These are phyloP conservation scores for Kryphioiulus occultus DNA, from an alignment of 2,888 invertebrate species.

Conservation along the genomic window DNA sequence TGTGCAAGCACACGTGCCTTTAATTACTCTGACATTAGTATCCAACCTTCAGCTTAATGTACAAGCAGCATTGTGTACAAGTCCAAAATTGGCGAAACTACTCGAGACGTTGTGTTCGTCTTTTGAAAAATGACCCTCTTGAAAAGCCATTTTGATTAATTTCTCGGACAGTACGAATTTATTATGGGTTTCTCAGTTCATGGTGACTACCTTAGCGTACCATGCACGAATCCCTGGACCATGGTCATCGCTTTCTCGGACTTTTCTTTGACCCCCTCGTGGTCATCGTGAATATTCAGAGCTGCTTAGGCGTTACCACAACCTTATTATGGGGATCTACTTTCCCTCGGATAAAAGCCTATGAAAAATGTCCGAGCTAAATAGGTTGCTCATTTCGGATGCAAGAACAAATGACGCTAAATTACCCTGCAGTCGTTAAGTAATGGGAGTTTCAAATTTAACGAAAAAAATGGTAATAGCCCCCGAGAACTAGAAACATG, in stretches of 20 bases:
- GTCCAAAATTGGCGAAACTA: background rate
- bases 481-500: background rate
- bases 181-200: background rate
- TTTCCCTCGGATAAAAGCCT: background rate
- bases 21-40: too few relatives aligned
- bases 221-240: too few relatives aligned
- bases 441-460: background rate
- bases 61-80: background rate
- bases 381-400: background rate
- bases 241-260: background rate
- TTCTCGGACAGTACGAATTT: background rate
- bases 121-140: background rate
- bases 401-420: background rate
- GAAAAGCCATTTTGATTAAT: background rate
- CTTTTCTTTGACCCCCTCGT: background rate
- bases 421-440: background rate
- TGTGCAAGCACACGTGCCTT: too few relatives aligned
- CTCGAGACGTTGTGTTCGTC: background rate
- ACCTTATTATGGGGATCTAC: background rate
- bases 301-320: background rate
- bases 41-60: background rate
- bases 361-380: background rate
- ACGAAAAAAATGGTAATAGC: background rate
- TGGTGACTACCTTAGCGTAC: background rate
- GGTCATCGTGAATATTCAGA: background rate